Evolutionary conservation across 1,140 invertebrate species (phyloP).

Genomic region (Cydia strobilella): DNA sequence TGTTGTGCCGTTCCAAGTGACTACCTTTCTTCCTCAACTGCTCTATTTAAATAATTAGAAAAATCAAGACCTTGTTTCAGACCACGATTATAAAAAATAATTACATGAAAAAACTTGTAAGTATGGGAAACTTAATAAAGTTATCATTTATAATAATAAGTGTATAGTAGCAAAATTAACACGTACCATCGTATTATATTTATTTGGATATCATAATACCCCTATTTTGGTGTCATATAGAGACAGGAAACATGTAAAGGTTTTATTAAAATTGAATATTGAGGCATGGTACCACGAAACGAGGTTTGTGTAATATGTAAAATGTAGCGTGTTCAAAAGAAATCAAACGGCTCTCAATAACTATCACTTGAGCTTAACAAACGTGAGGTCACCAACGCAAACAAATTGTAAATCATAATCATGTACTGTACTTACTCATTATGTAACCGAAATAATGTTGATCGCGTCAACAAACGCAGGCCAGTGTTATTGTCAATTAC

Average conservation of each 20-base stretch:
- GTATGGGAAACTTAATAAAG: background rate
- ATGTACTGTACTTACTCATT: slow-evolving; percentile 70
- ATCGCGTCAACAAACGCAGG: slow-evolving; percentile 51
- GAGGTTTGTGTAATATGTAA: background rate
- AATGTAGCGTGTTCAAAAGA: background rate
- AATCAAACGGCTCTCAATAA: background rate
- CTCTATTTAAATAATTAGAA: background rate
- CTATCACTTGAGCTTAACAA: slow-evolving; percentile 48
- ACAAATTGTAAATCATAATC: slow-evolving; percentile 55
- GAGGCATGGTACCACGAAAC: slow-evolving; percentile 2
- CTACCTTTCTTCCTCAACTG: background rate
- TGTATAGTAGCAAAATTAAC: background rate
- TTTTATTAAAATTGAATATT: background rate
- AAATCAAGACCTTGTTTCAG: background rate
- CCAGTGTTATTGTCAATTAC: slow-evolving; percentile 77
- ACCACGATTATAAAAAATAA: background rate
- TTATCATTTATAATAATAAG: background rate
- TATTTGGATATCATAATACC: no score
- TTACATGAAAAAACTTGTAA: background rate
- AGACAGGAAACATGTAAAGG: background rate
- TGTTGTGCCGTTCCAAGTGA: no score
- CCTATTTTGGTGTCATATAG: no score
- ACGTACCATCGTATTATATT: background rate
- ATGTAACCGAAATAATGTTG: slow-evolving; percentile 50
- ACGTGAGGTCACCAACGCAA: slow-evolving; percentile 51